Conservation (phyloP, 2,888 invertebrate genomes). For the Oligia strigilis region DNA sequence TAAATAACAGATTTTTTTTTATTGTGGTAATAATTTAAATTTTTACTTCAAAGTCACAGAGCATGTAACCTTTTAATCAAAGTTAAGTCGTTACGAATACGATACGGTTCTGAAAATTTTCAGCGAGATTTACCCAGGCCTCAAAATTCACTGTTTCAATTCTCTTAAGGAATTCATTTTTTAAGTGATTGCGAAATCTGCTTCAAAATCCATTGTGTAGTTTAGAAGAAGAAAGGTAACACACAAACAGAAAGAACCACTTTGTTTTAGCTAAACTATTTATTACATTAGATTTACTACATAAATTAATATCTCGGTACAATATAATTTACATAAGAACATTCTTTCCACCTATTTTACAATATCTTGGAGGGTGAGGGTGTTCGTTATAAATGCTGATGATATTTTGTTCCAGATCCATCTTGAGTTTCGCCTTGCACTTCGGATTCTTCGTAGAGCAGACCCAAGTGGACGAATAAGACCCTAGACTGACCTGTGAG, state of each 20-base stretch:
- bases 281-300: neutral
- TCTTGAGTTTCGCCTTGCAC: slow-evolving; percentile 60
- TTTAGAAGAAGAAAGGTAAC: neutral
- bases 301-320: neutral
- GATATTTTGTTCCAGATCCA: slow-evolving; percentile 33
- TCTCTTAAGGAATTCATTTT: neutral
- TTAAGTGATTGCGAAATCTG: neutral
- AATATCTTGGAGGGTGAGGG: slow-evolving; percentile 38
- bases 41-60: no score
- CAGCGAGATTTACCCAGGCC: no score
- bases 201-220: neutral
- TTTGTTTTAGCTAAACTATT: neutral
- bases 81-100: neutral
- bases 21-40: no score
- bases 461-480: slow-evolving; percentile 61
- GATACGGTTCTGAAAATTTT: neutral
- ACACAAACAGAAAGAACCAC: neutral
- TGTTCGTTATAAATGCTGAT: slow-evolving; percentile 41
- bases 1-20: neutral
- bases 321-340: neutral
- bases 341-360: slow-evolving; percentile 15
- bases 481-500: slow-evolving; percentile 30
- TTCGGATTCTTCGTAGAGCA: slow-evolving; percentile 64
- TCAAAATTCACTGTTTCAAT: neutral
- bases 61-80: no score